These are phyloP conservation scores for Lepidurus apus DNA, from an alignment of 1,140 invertebrate genomes.

Conservation along the genomic window DNA sequence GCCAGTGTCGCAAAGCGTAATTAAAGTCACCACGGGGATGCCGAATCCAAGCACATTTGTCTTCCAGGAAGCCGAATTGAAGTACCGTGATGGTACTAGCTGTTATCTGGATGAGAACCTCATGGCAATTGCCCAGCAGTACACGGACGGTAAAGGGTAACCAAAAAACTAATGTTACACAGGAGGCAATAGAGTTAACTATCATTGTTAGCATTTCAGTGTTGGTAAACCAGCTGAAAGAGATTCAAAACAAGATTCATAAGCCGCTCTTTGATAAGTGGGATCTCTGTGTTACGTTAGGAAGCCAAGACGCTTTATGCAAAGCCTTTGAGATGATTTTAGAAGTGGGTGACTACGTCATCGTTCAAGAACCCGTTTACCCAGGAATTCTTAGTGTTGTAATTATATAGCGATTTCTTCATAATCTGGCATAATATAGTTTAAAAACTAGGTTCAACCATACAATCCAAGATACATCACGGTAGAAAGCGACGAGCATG, in stretches of 20 bases:
- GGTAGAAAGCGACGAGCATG: background rate
- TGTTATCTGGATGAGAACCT: background rate
- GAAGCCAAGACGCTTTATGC: background rate
- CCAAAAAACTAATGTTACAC: background rate
- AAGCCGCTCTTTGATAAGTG: background rate
- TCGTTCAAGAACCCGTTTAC: background rate
- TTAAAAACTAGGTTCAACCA: background rate
- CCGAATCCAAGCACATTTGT: background rate
- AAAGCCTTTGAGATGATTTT: slow-evolving; percentile 1
- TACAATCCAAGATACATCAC: background rate
- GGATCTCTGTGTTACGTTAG: background rate
- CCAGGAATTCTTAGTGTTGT: background rate
- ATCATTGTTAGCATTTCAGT: background rate
- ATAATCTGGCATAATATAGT: background rate
- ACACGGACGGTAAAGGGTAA: background rate
- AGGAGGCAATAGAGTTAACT: background rate
- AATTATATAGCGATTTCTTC: background rate
- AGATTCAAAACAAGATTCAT: background rate
- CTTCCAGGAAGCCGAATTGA: background rate
- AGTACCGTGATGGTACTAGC: background rate
- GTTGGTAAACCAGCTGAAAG: background rate
- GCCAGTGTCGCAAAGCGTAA: background rate
- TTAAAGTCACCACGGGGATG: background rate
- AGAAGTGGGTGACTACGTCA: background rate
- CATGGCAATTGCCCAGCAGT: background rate